Conservation (phyloP, 2,888 invertebrate species). For the Atrina japonica region DNA sequence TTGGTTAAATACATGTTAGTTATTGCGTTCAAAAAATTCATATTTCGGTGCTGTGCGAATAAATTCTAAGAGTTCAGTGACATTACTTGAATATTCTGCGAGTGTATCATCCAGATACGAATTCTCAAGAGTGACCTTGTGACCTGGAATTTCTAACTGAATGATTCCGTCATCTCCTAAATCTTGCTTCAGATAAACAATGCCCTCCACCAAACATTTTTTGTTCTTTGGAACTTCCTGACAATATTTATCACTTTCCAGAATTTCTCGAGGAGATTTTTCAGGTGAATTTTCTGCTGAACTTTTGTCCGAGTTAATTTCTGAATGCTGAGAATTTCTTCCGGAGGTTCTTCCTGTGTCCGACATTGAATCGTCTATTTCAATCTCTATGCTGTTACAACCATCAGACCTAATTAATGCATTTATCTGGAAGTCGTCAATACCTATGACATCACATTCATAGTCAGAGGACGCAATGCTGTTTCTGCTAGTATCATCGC, state of each 20-base stretch:
- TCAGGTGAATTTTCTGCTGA: background rate
- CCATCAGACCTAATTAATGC: slow-evolving; percentile 70
- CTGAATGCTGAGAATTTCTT: background rate
- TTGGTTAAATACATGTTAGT: no score
- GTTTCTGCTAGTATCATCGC: slow-evolving; percentile 45
- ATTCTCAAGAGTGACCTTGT: slow-evolving; percentile 63
- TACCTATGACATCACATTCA: slow-evolving; percentile 67
- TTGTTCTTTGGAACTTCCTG: slow-evolving; percentile 5
- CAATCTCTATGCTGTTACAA: slow-evolving; percentile 69
- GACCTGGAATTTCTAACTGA: slow-evolving; percentile 64
- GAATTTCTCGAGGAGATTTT: background rate
- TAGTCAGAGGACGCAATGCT: slow-evolving; percentile 59
- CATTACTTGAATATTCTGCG: slow-evolving; percentile 58
- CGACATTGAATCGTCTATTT: slow-evolving; percentile 54
- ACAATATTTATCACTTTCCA: no score
- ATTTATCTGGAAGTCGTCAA: slow-evolving; percentile 70
- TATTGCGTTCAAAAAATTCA: slow-evolving; percentile 7
- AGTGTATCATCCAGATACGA: slow-evolving; percentile 54
- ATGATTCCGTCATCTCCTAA: slow-evolving; percentile 62
- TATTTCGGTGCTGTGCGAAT: slow-evolving; percentile 40
- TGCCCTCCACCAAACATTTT: slow-evolving; percentile 32
- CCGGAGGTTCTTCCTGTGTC: background rate
- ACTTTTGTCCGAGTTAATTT: slow-evolving; percentile 1
- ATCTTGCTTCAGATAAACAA: slow-evolving; percentile 62
- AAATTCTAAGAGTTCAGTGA: slow-evolving; percentile 56